Evolutionary conservation across 2,113 vertebrate genomes (phyloP).

Genomic region (Pan paniscus): DNA sequence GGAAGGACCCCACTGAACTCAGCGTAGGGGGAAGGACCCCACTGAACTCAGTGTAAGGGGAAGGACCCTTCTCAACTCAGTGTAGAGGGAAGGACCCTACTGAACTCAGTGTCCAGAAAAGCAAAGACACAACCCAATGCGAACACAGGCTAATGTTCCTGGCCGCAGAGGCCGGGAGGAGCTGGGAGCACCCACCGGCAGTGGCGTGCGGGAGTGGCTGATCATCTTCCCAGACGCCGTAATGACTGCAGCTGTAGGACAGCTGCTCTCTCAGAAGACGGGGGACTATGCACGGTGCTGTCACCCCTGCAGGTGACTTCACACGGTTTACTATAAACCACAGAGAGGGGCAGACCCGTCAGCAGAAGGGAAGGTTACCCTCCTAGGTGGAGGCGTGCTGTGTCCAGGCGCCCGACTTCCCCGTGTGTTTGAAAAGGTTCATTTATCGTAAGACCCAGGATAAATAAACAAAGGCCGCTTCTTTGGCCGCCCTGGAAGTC

Average conservation of each 20-base stretch:
- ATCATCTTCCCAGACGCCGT: neutral
- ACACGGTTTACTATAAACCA: neutral
- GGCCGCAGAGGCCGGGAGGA: neutral
- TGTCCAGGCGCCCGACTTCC: neutral
- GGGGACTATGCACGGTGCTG: no score
- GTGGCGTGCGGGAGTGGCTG: rapidly evolving
- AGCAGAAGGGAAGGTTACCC: neutral
- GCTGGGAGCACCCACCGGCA: rapidly evolving
- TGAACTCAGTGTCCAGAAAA: neutral
- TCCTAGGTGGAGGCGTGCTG: no score
- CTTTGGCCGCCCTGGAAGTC: neutral
- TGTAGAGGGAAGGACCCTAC: no score
- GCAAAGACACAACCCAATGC: neutral
- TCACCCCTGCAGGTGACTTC: neutral
- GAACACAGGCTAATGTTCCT: neutral
- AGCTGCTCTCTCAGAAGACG: rapidly evolving
- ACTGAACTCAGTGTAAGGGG: rapidly evolving
- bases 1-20: no score
- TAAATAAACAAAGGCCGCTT: neutral
- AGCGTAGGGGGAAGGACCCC: no score
- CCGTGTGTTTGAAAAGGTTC: neutral
- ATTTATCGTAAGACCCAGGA: neutral
- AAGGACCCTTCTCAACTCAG: neutral
- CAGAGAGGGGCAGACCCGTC: no score
- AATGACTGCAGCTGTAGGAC: neutral